phyloP scores from a whole-genome alignment of 2,113 vertebrate species.

The Notarius lentiginosus region DNA sequence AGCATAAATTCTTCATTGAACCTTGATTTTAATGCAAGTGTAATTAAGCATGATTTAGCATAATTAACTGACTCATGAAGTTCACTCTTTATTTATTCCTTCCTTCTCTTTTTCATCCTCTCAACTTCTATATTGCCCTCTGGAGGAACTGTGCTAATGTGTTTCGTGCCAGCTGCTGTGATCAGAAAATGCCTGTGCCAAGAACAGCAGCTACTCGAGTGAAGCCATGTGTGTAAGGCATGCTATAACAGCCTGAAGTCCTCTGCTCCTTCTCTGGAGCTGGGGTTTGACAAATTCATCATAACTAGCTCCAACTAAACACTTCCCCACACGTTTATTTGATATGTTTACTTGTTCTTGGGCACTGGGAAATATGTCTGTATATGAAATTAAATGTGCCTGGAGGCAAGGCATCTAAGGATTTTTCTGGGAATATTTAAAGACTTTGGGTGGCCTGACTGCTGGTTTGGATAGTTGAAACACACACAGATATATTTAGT shows the following conservation, averaged over 20 bases:
- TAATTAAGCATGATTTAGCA: not conserved
- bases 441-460: slow-evolving; percentile 52
- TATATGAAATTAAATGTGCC: slow-evolving; percentile 33
- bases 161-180: slow-evolving; percentile 95
- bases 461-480: slow-evolving; percentile 23
- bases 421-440: slow-evolving; percentile 32
- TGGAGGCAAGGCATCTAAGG: not conserved
- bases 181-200: slow-evolving; percentile 98
- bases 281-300: slow-evolving; percentile 92
- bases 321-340: not conserved
- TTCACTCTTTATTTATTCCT: not conserved
- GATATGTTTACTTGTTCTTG: slow-evolving; percentile 24
- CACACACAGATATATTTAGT: slow-evolving; percentile 14
- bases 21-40: not conserved
- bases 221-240: slow-evolving; percentile 89
- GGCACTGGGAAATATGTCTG: slow-evolving; percentile 9
- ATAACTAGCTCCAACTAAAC: slow-evolving; percentile 87
- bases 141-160: slow-evolving; percentile 96
- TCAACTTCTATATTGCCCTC: slow-evolving; percentile 27
- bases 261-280: slow-evolving; percentile 73
- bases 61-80: not conserved
- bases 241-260: slow-evolving; percentile 89
- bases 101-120: not conserved
- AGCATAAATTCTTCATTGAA: not conserved
- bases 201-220: slow-evolving; percentile 96